Evolutionary conservation across 2,113 vertebrate species (phyloP), one percentile per base, ranked within the genome.

Genomic region (Caranx melampygus): DNA sequence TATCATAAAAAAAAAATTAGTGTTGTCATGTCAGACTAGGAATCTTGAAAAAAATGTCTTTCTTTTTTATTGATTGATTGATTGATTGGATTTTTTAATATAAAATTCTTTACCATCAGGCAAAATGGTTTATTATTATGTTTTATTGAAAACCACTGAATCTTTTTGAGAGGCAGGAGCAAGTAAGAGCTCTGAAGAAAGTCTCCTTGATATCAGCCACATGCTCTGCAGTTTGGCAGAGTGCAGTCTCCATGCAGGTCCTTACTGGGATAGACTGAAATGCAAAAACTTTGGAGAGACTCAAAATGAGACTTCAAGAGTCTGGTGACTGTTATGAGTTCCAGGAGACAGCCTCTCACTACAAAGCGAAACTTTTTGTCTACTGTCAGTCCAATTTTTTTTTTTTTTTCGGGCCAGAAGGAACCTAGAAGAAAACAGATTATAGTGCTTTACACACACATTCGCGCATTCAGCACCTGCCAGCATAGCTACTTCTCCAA

Each of bases 371-470:
- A 79, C 1, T 84, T 79, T 79, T 66, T 51, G 64, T 71, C 75
- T 76, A 54, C 67, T 67, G 66, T 63, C 78, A 14, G 59, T 79
- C 63, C 74, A 66, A 54, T 66, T 59, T 55, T 31, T 60, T 74
- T 54, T 58, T 52, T 68, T 14, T 37, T 21, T 16, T 0, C 44
- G 47, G 45, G 57, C 64, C 85, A 83, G 4, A 57, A 76, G 75
- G 75, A 60, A 79, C 55, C n/a, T 0, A 18, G 79, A 85, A 82
- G 47, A 78, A 87, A 84, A 68, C 21, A 26, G 67, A 79, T 85
- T 75, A 51, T 40, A 42, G n/a, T 47, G 26, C 66, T 76, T 75
- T 80, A 72, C 40, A 42, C 6, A 42, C 40, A 42, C 40, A 42
- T 55, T 45, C 8, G 14, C 63, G 58, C 72, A 70, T 47, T 66